Percentiles rank a stretch among this genome's conserved stretches.
These are phyloP conservation scores for Tilapia sparmanii DNA, from an alignment of 2,113 vertebrate species.

Conservation along the genomic window DNA sequence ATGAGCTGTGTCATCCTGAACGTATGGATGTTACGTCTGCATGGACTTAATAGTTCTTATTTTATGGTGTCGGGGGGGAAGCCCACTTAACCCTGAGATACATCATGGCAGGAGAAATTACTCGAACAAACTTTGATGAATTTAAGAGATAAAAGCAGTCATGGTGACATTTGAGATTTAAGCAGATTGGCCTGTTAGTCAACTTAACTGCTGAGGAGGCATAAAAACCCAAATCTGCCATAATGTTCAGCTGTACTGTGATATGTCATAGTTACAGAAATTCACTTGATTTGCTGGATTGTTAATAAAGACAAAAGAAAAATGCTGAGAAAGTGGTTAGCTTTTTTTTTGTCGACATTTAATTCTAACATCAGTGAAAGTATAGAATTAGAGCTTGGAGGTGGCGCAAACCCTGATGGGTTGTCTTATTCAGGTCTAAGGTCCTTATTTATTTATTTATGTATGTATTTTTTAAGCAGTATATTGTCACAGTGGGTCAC, in stretches of 20 bases:
- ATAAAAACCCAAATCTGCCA: slow-evolving; percentile 7
- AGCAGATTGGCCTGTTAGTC: slow-evolving; percentile 43
- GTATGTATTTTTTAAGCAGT: neutral
- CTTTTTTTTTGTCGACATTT: neutral
- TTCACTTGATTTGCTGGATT: neutral
- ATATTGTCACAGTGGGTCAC: neutral
- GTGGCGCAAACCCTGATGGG: neutral
- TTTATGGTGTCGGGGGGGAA: slow-evolving; percentile 57
- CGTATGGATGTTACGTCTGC: slow-evolving; percentile 59
- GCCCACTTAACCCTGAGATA: slow-evolving; percentile 65
- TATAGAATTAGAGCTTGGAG: neutral
- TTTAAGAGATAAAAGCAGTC: slow-evolving; percentile 58
- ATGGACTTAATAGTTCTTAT: slow-evolving; percentile 65
- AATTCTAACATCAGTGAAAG: neutral
- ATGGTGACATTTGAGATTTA: slow-evolving; percentile 33
- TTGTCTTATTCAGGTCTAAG: neutral
- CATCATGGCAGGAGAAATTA: slow-evolving; percentile 50
- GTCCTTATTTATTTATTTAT: neutral
- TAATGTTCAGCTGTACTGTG: neutral
- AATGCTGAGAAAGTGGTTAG: neutral
- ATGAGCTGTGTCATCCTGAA: slow-evolving; percentile 67
- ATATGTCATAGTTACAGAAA: neutral
- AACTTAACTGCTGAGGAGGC: slow-evolving; percentile 33
- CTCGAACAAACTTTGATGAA: slow-evolving; percentile 58
- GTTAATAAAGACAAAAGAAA: neutral